Evolutionary conservation across 1,140 invertebrate species (phyloP).

Genomic region (Bombyx mandarina): DNA sequence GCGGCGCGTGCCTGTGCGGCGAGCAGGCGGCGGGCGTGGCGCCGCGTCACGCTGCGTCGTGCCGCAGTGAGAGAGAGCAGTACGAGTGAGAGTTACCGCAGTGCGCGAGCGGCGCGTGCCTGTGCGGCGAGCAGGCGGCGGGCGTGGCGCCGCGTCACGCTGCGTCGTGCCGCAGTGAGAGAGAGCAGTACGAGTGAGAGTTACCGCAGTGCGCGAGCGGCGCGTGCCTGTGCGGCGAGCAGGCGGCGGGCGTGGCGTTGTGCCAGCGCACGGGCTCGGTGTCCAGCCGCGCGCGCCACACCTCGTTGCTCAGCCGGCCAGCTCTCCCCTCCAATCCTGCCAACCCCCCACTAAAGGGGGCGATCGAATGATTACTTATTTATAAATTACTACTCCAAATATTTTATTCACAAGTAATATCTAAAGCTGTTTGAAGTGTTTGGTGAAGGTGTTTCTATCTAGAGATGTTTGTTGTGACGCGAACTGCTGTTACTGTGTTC

Average conservation of each 20-base stretch:
- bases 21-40: slow-evolving; percentile 19
- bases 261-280: slow-evolving; percentile 31
- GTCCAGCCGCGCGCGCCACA: slow-evolving; percentile 36
- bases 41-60: too few relatives aligned
- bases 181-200: too few relatives aligned
- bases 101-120: slow-evolving; percentile 34
- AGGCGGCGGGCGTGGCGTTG: slow-evolving; percentile 47
- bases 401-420: too few relatives aligned
- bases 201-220: slow-evolving; percentile 45
- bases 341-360: slow-evolving; percentile 37
- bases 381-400: too few relatives aligned
- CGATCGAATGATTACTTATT: too few relatives aligned
- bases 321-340: slow-evolving; percentile 44
- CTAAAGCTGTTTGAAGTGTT: too few relatives aligned
- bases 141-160: too few relatives aligned
- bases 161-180: too few relatives aligned
- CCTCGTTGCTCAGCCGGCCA: slow-evolving; percentile 48
- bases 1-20: slow-evolving; percentile 29
- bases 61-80: too few relatives aligned
- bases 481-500: too few relatives aligned
- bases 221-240: slow-evolving; percentile 32
- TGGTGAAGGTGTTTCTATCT: too few relatives aligned
- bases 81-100: slow-evolving; percentile 24
- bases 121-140: slow-evolving; percentile 30
- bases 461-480: too few relatives aligned